Base-by-base conservation (phyloP, 2,113 vertebrate species). In the Pholis gunnellus region DNA sequence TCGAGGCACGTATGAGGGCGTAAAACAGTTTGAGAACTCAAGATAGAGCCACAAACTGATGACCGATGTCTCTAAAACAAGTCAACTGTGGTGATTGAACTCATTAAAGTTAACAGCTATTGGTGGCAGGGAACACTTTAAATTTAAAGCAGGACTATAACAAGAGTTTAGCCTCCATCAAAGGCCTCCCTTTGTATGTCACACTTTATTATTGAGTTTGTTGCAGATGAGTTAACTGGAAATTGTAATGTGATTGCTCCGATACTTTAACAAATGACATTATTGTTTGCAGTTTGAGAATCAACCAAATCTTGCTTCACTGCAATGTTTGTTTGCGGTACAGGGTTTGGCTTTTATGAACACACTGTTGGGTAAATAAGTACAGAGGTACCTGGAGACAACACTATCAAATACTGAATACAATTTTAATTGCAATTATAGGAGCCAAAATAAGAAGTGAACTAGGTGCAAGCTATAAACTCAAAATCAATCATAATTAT, bases 21-120 rank as follows among this genome's bases (percentile, higher is more conserved):
- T 34, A 65, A 79, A 88, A 81, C 75, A 38, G 59, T 73, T 68
- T 73, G 52, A 73, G 57, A 75, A 64, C 25, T 74, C 31, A 46
- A 2, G 64, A 61, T 44, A n/a, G 73, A 83, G 78, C 67, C 31
- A 29, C 82, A 78, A 65, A 74, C 54, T 54, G 38, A 67, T 84
- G 78, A 79, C 74, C 83, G 42, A 71, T 82, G 80, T 81, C 74
- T 83, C 63, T 74, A 78, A 89, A 88, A 79, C 86, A 87, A 91
- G 75, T 85, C 82, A 80, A 25, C 82, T 86, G 84, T 82, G 69
- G 71, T 78, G 88, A 88, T 84, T 82, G 81, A 85, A 87, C 79
- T 64, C 86, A 89, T 86, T 83, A 86, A 79, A 87, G 64, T 85
- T 83, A 88, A 88, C 81, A 66, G 78, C 65, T 52, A 40, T 57